Evolutionary conservation across 2,113 vertebrate species (phyloP), one percentile per base, ranked within the genome.

Genomic region (Platysteira castanea): DNA sequence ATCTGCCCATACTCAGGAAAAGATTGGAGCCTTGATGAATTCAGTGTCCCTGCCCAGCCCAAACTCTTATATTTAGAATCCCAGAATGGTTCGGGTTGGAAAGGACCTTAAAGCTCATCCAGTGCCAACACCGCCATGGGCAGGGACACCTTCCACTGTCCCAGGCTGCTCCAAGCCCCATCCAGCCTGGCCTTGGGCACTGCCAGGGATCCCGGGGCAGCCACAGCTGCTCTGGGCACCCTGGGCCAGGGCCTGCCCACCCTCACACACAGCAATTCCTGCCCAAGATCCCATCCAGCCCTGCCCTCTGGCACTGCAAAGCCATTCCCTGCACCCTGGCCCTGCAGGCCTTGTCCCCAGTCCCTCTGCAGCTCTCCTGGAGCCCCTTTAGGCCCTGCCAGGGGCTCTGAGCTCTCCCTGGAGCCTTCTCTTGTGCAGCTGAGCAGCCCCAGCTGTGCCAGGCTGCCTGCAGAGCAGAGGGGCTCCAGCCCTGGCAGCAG

Each of bases 11-110:
- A 15, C 19, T 52, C 22, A 13, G 12, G 13, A 37, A 37, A 87
- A 71, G 20, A 50, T 20, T 54, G 1, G 0, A 64, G 44, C 11
- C 9, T 73, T 50, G 18, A 9, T 0, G 0, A 81, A 49, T 23
- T 54, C 35, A 1, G 33, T 6, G 3, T 3, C 37, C 5, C 6
- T 23, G 18, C 8, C 42, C 28, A 80, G 42, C 5, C 10, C 57
- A 31, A 74, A 50, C 19, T 30, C 54, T 26, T 13, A 33, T 0
- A 3, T 6, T 82, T n/a, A 46, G 15, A 49, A 76, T 22, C 26
- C 8, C 23, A 31, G 30, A 54, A 35, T 20, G 10, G 8, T 47
- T 19, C 76, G 54, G 8, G 22, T 23, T 13, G 14, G 4, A 35
- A 75, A 2, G 2, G 4, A 41, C 3, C 3, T 23, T 11, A 23